phyloP scores from a whole-genome alignment of 2,113 vertebrate species.

The Campylorhamphus procurvoides region DNA sequence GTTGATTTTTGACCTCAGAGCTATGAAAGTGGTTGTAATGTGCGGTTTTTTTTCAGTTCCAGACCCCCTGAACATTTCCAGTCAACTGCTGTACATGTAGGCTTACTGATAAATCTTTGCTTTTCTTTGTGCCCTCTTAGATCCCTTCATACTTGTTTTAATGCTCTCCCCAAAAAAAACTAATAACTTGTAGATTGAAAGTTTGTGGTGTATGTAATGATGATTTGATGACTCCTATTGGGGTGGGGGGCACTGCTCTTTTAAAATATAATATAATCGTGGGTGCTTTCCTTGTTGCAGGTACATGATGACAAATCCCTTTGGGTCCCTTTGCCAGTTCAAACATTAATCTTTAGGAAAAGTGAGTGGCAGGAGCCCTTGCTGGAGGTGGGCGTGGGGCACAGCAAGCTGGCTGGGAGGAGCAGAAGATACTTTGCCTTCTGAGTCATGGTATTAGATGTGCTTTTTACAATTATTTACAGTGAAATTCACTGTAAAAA shows the following conservation, averaged over 20 bases:
- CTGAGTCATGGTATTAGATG: neutral
- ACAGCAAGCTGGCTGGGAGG: neutral
- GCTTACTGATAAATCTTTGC: neutral
- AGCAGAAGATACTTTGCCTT: neutral
- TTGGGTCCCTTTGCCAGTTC: neutral
- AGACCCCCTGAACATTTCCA: neutral
- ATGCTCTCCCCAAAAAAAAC: neutral
- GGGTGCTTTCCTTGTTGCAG: neutral
- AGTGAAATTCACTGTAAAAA: neutral
- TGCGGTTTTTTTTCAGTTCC: neutral
- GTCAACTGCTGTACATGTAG: neutral
- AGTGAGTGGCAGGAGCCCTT: neutral
- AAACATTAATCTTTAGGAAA: neutral
- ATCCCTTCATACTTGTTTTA: neutral
- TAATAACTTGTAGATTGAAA: neutral
- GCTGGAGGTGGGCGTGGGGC: neutral
- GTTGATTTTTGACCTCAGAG: neutral
- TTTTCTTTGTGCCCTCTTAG: neutral
- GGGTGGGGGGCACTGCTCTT: neutral
- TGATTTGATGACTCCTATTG: neutral
- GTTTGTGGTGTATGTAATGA: accelerated
- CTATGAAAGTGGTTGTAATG: neutral
- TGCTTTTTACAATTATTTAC: neutral
- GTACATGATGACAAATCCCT: neutral
- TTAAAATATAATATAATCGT: neutral